Base-by-base conservation (phyloP, 1,140 invertebrate species). In the Neodiprion pinetum region DNA sequence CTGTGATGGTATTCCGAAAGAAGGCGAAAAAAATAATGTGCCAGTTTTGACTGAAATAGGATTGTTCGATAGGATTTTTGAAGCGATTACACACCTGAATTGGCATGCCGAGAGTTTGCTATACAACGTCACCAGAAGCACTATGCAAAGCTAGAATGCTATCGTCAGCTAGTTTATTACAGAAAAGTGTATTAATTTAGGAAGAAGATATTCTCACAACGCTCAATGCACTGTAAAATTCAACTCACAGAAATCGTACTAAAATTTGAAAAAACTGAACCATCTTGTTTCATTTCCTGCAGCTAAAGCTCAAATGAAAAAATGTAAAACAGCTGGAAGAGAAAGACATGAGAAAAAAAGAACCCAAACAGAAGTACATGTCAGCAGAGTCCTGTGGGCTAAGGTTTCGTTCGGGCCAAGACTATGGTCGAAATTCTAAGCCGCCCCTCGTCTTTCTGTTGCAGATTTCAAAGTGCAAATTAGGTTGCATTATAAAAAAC, bases 41-140 rank as follows among this genome's bases (percentile, higher is more conserved):
- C 73, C 69, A 7, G 50, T 11, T 11, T 53, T 53, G 50, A 53
- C n/a, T n/a, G n/a, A 14, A 53, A 10, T 53, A 53, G 50, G 50
- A 53, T 11, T 70, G 1, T 67, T 47, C 68, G 12, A 48, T 3
- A 4, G 48, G 3, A 10, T 72, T 4, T 12, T 70, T 12, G 70
- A 71, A 72, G 61, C 71, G 1, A 50, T 76, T 7, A 4, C 12
- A 21, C 61, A 74, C 28, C 14, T 74, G 53, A 74, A 72, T 66
- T n/a, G 28, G 50, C 71, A 80, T 73, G 72, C 79, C 67, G 21
- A 72, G 3, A 79, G 79, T 68, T 75, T 85, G 21, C 73, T 88
- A 9, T 48, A 79, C 8, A 80, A 87, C 50, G 78, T 82, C n/a
- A 85, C 83, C 23, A 88, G 81, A 68, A 88, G 87, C 75, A 86